A percentile compares a stretch with the other conserved stretches of the same genome.
These are phyloP conservation scores for Danio albolineatus DNA, from an alignment of 2,797 vertebrate species.

Conservation along the genomic window DNA sequence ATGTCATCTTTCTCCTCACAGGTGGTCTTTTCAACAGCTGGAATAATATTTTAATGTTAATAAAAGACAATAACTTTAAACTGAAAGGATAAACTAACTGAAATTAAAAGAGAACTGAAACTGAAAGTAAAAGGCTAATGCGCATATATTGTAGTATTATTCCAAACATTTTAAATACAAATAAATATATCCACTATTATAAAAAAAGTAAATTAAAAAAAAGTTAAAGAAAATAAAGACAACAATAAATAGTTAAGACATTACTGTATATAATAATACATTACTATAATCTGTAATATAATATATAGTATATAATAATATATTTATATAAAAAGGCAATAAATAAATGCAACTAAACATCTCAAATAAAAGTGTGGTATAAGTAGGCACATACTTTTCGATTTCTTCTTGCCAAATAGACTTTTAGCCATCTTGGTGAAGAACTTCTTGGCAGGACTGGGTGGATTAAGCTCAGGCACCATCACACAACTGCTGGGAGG, in stretches of 20 bases:
- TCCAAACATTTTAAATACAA: no score
- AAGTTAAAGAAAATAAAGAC: not conserved
- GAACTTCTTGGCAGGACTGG: constrained; percentile 92
- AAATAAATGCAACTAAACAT: not conserved
- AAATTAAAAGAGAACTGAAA: not conserved
- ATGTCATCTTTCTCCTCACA: constrained; percentile 90
- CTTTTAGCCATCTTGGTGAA: constrained; percentile 97
- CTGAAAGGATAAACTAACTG: not conserved
- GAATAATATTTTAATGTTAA: not conserved
- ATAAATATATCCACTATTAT: no score
- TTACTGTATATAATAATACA: no score
- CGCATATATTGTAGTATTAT: no score
- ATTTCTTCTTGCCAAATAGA: constrained; percentile 92
- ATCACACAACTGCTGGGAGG: constrained; percentile 92
- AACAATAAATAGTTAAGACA: no score
- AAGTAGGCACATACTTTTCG: constrained; percentile 78
- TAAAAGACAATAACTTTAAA: not conserved
- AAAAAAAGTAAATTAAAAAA: no score
- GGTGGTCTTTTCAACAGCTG: constrained; percentile 84
- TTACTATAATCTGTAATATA: no score
- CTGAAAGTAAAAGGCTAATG: not conserved
- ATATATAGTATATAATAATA: no score
- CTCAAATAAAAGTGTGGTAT: not conserved
- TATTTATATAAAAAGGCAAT: no score
- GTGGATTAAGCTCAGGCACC: constrained; percentile 92